Base-by-base conservation (phyloP, 2,113 vertebrate species). In the Pygoscelis antarcticus region DNA sequence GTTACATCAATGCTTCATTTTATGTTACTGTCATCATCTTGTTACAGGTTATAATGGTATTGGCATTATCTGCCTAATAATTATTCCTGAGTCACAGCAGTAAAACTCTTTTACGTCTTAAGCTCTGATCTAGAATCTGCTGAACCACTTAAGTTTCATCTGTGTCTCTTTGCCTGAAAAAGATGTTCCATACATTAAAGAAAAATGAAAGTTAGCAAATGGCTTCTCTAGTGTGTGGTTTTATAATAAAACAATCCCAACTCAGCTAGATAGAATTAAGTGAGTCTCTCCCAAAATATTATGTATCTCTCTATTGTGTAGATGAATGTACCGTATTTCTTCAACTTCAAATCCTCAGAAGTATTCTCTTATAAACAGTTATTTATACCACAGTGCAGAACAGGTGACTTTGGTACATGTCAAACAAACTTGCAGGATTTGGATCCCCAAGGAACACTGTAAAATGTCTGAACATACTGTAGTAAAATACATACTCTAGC, bases 11-110 rank as follows among this genome's bases (percentile, higher is more conserved):
- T 49, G 76, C 20, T 89, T 77, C 68, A 40, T 75, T 94, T 92
- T 64, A 90, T 93, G 93, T 89, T 94, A 90, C 66, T 87, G 70
- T 77, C 74, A 92, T 95, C 80, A 90, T 62, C 83, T 83, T 80
- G 42, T 94, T 94, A 64, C 32, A 81, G 62, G 54, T 90, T 93
- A 42, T 62, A 83, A 72, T n/a, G 83, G 71, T 91, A 96, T 84
- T 82, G 64, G 36, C 64, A 96, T 94, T 85, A 80, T 80, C 87
- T 85, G 46, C n/a, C 71, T 91, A 89, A 90, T 90, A 95, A 93
- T 77, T 85, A 95, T 81, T 95, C 42, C 61, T 69, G 71, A 89
- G 42, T 72, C 69, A 87, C 75, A 91, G 42, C 54, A 81, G 40
- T 51, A 75, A 93, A 91, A 90, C 40, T 90, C 36, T 71, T 91